A percentile compares a stretch with the other conserved stretches of the same genome.
These are phyloP conservation scores for Meta bourneti DNA, from an alignment of 2,888 invertebrate genomes.

Conservation along the genomic window DNA sequence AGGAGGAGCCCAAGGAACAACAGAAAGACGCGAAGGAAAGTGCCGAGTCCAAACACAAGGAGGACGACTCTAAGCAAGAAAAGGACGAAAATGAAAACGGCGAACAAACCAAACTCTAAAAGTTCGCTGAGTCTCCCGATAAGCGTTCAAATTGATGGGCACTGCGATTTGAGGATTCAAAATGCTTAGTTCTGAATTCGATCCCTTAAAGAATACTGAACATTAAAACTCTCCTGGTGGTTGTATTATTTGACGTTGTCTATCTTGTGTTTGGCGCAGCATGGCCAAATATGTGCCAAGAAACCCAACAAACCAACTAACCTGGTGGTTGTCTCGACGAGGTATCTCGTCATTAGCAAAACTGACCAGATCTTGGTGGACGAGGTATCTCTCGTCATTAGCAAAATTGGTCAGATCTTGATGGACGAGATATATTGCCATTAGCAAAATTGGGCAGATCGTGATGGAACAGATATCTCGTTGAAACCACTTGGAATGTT, in stretches of 20 bases:
- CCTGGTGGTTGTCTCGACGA: neutral
- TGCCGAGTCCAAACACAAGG: neutral
- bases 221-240: neutral
- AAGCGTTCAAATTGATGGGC: neutral
- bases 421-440: too few species aligned
- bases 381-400: too few species aligned
- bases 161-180: neutral
- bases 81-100: neutral
- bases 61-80: neutral
- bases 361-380: too few species aligned
- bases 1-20: neutral
- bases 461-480: too few species aligned
- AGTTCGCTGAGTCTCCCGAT: too few species aligned
- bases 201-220: neutral
- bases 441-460: too few species aligned
- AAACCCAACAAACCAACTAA: neutral
- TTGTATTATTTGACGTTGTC: too few species aligned
- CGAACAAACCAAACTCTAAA: constrained; percentile 59
- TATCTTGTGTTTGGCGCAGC: neutral
- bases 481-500: too few species aligned
- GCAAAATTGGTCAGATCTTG: too few species aligned
- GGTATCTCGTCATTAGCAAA: too few species aligned
- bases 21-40: neutral
- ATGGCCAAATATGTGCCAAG: neutral
- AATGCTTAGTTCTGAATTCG: neutral